phyloP scores from a whole-genome alignment of 1,140 invertebrate genomes.

The Proales similis region DNA sequence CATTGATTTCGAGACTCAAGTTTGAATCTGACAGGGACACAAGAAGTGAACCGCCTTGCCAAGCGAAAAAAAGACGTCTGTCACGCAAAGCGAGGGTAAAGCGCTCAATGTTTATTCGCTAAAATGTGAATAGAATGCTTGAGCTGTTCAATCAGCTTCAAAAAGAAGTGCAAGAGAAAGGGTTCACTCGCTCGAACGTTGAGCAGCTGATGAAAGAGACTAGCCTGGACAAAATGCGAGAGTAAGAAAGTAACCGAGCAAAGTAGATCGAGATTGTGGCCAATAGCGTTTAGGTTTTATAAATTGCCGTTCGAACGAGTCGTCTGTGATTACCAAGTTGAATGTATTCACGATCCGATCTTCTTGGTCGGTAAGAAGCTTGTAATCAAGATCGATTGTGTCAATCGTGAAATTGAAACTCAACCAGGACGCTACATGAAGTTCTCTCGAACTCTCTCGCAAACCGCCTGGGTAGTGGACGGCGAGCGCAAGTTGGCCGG shows the following conservation, averaged over 20 bases:
- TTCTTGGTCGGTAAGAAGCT: constrained; percentile 27
- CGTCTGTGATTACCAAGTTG: background rate
- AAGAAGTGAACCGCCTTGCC: background rate
- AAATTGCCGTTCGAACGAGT: constrained; percentile 7
- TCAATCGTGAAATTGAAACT: no score
- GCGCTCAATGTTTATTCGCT: background rate
- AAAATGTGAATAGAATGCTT: background rate
- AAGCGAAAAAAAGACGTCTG: constrained; percentile 19
- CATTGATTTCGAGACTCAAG: no score
- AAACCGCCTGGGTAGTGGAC: constrained; percentile 86
- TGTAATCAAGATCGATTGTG: no score
- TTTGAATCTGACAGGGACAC: no score
- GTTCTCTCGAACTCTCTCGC: constrained; percentile 71
- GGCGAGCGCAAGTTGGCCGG: constrained; percentile 69
- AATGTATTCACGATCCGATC: constrained; percentile 33
- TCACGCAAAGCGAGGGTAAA: constrained; percentile 13
- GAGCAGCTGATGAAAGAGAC: constrained; percentile 12
- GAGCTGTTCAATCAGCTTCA: background rate
- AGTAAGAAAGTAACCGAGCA: no score
- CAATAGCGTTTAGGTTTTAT: no score
- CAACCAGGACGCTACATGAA: constrained; percentile 80
- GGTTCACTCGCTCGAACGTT: constrained; percentile 21
- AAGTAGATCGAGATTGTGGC: no score
- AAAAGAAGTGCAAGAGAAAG: constrained; percentile 34
- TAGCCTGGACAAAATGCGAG: constrained; percentile 27